These are phyloP conservation scores for Thalassarche chlororhynchos DNA, from an alignment of 2,113 vertebrate species.

Conservation along the genomic window DNA sequence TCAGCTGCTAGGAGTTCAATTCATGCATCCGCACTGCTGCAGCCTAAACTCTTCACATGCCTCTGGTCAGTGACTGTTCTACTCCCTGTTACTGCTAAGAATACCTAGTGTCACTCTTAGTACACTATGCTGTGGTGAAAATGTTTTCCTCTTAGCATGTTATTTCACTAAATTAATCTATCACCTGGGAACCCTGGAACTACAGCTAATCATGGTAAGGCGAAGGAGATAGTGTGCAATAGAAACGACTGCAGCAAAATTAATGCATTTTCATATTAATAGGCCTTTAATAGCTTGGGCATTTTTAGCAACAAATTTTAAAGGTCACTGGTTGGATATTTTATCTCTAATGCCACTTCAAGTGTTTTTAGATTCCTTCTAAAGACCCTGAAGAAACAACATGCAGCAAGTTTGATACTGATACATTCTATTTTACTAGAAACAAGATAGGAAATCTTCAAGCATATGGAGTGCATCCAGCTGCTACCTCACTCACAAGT, in stretches of 20 bases:
- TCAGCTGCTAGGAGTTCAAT: neutral
- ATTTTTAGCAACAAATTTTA: neutral
- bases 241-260: neutral
- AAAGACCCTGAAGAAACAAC: neutral
- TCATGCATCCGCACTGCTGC: neutral
- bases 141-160: neutral
- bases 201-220: neutral
- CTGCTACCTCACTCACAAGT: constrained; percentile 49
- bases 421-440: neutral
- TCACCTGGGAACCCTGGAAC: neutral
- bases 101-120: neutral
- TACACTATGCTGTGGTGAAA: rapidly evolving
- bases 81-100: neutral
- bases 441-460: neutral
- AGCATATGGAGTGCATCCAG: neutral
- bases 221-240: neutral
- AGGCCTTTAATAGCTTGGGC: neutral
- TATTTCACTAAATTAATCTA: neutral
- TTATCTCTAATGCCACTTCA: neutral
- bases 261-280: neutral
- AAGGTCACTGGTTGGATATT: neutral
- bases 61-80: neutral
- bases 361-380: neutral
- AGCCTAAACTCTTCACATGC: neutral
- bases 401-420: neutral